Evolutionary conservation across 1,140 invertebrate species (phyloP).

Genomic region (Maniola jurtina): DNA sequence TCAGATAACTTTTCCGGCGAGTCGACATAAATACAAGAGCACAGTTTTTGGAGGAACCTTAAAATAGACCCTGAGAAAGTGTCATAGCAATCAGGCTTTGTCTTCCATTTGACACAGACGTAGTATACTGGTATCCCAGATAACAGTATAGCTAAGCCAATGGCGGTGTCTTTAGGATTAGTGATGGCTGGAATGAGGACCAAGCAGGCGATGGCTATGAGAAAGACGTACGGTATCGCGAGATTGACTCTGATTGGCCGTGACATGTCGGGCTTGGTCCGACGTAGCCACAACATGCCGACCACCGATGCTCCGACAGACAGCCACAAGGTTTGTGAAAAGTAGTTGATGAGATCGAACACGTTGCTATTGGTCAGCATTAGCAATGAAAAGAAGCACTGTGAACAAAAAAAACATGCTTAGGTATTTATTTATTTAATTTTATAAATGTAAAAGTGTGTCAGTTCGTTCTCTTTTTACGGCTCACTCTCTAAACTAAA

Average conservation of each 20-base stretch:
- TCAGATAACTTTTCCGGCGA: conserved; percentile 66
- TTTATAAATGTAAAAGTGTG: not conserved
- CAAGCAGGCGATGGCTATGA: conserved; percentile 90
- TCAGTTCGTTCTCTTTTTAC: no score
- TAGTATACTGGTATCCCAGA: conserved; percentile 96
- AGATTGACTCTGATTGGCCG: conserved; percentile 91
- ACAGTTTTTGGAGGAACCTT: conserved; percentile 74
- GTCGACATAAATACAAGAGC: conserved; percentile 72
- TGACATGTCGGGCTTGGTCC: conserved; percentile 84
- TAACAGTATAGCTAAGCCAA: conserved; percentile 90
- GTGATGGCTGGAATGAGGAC: conserved; percentile 90
- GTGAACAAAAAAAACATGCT: conserved; percentile 45
- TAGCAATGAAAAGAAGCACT: conserved; percentile 85
- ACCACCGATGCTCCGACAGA: conserved; percentile 87
- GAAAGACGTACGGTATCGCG: conserved; percentile 90
- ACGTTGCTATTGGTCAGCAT: conserved; percentile 87
- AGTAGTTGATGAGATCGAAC: conserved; percentile 87
- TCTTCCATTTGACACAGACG: conserved; percentile 91
- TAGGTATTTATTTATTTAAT: not conserved
- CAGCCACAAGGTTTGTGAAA: conserved; percentile 89
- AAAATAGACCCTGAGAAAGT: conserved; percentile 59
- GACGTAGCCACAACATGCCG: conserved; percentile 88
- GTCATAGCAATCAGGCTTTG: conserved; percentile 81
- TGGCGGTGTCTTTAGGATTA: conserved; percentile 88
- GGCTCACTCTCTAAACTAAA: no score